Conservation (phyloP, 2,888 invertebrate species). For the Cephus rjabovi region DNA sequence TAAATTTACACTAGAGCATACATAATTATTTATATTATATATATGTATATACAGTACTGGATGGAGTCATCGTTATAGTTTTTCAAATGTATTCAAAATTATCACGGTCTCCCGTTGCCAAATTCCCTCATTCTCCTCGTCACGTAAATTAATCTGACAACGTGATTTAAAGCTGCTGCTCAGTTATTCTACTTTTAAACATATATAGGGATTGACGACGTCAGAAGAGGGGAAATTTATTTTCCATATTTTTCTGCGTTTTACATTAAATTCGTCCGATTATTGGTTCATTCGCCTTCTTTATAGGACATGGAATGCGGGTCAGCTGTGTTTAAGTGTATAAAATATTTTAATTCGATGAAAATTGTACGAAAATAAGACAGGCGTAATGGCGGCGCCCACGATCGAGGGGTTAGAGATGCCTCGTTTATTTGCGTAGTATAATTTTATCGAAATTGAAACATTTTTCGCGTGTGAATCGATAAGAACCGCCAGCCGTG, state of each 20-base stretch:
- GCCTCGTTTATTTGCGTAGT: too few relatives aligned
- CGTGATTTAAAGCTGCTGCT: neutral
- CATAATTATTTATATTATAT: constrained; percentile 27
- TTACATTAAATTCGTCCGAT: neutral
- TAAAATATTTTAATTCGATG: neutral
- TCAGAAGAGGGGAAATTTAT: too few relatives aligned
- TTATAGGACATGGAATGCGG: neutral
- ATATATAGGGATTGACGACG: too few relatives aligned
- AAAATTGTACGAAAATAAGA: neutral
- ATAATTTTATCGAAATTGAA: neutral
- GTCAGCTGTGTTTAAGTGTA: too few relatives aligned
- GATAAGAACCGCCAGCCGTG: too few relatives aligned
- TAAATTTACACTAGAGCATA: constrained; percentile 45
- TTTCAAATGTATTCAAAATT: neutral
- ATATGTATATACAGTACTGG: constrained; percentile 44
- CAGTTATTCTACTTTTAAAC: too few relatives aligned
- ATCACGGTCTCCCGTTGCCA: neutral
- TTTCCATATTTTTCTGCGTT: too few relatives aligned
- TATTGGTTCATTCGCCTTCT: neutral
- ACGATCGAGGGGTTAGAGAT: too few relatives aligned
- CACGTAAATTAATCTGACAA: neutral
- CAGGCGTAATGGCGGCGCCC: neutral
- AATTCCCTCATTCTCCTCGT: neutral
- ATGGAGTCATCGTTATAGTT: constrained; percentile 41
- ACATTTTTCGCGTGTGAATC: neutral